Evolutionary conservation across 2,113 vertebrate species (phyloP).

Genomic region (Phoenicopterus ruber): DNA sequence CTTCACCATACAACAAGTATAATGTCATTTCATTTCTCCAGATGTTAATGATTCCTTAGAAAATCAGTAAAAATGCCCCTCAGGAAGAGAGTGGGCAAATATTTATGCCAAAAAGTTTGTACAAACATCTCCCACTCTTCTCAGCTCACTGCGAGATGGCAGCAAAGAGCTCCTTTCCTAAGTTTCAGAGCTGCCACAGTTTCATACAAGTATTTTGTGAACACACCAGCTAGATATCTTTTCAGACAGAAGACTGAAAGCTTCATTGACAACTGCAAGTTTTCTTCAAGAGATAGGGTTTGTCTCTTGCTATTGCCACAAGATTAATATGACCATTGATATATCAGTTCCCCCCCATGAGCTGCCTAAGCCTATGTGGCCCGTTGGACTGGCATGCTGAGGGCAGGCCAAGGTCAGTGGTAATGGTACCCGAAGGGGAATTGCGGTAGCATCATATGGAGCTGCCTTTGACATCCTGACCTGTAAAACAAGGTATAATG

Average conservation of each 20-base stretch:
- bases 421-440: neutral
- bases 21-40: neutral
- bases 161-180: conserved; percentile 21
- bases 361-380: neutral
- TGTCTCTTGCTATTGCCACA: neutral
- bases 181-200: neutral
- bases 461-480: neutral
- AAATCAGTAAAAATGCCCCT: neutral
- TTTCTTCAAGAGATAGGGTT: neutral
- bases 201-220: neutral
- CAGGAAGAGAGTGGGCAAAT: neutral
- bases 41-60: neutral
- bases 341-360: neutral
- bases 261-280: neutral
- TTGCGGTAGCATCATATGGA: neutral
- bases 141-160: conserved; percentile 8
- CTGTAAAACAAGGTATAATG: neutral
- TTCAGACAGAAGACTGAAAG: neutral
- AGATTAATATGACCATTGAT: neutral
- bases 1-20: neutral
- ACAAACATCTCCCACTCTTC: neutral
- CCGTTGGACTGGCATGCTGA: neutral
- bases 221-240: neutral
- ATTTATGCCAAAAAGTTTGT: neutral
- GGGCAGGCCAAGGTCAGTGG: neutral